phyloP scores from a whole-genome alignment of 2,888 invertebrate species.

The Bugulina stolonifera region DNA sequence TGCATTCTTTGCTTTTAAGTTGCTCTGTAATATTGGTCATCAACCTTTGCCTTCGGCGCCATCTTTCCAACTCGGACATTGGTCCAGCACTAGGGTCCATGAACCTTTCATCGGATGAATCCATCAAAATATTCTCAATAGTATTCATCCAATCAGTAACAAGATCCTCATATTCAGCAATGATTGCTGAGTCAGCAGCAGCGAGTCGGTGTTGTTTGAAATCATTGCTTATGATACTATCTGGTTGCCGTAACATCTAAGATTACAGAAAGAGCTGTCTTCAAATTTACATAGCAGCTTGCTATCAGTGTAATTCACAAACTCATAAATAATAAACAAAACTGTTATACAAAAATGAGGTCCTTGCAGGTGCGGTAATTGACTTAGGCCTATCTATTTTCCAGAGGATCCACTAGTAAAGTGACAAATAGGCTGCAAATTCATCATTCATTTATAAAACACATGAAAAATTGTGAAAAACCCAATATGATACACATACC shows the following conservation, averaged over 20 bases:
- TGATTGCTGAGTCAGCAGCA: slow-evolving; percentile 42
- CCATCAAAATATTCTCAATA: slow-evolving; percentile 47
- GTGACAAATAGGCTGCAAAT: no score
- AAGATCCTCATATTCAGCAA: slow-evolving; percentile 48
- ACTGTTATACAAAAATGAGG: no score
- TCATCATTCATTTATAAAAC: no score
- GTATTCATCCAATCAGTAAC: slow-evolving; percentile 51
- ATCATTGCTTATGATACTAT: slow-evolving; percentile 44
- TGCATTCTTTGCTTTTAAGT: slow-evolving; percentile 52
- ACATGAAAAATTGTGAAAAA: no score
- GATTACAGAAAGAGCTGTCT: no score
- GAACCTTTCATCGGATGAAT: slow-evolving; percentile 50
- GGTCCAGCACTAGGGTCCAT: slow-evolving; percentile 51
- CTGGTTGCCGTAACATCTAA: slow-evolving; percentile 48
- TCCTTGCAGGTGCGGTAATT: no score
- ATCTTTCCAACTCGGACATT: slow-evolving; percentile 49
- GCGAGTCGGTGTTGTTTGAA: slow-evolving; percentile 49
- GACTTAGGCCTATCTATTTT: no score
- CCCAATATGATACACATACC: no score
- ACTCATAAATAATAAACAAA: no score
- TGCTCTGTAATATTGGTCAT: slow-evolving; percentile 52
- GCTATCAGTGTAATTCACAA: no score
- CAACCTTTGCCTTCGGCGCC: slow-evolving; percentile 48
- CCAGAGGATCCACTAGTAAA: no score
- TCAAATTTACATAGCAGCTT: no score